Percentiles rank a stretch among this genome's conserved stretches.
Evolutionary conservation across 2,797 vertebrate species (phyloP).

Genomic region (Cygnus olor): DNA sequence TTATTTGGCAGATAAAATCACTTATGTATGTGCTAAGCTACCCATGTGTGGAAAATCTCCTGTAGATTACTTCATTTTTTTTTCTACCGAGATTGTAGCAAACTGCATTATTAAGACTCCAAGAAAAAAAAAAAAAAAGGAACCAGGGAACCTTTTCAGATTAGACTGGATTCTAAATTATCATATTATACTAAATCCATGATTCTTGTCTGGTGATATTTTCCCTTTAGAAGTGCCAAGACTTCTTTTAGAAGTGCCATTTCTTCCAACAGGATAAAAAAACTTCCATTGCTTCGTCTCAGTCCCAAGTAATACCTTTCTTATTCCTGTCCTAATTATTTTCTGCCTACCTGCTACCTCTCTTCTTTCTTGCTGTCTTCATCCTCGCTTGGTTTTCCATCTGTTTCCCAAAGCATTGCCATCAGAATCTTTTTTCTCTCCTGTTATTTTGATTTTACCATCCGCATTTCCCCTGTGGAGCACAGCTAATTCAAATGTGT

Average conservation of each 20-base stretch:
- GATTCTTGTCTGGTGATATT: not conserved
- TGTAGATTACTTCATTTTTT: not conserved
- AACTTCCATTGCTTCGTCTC: not conserved
- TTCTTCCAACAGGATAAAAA: not conserved
- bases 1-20: not conserved
- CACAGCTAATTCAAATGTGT: not conserved
- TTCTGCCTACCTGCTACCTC: not conserved
- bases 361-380: not conserved
- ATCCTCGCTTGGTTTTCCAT: not conserved
- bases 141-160: not conserved
- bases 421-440: not conserved
- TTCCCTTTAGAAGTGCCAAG: not conserved
- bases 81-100: not conserved
- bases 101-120: not conserved
- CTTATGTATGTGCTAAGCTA: not conserved
- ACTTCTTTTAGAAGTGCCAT: not conserved
- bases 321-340: not conserved
- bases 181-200: not conserved
- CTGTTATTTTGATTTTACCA: not conserved
- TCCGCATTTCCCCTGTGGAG: not conserved
- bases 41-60: not conserved
- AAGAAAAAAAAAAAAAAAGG: not conserved
- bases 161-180: not conserved
- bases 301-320: not conserved
- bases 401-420: not conserved